A percentile compares a stretch with the other conserved stretches of the same genome.
Conservation (phyloP, 2,113 vertebrate genomes). For the Rhabdornis inornatus region DNA sequence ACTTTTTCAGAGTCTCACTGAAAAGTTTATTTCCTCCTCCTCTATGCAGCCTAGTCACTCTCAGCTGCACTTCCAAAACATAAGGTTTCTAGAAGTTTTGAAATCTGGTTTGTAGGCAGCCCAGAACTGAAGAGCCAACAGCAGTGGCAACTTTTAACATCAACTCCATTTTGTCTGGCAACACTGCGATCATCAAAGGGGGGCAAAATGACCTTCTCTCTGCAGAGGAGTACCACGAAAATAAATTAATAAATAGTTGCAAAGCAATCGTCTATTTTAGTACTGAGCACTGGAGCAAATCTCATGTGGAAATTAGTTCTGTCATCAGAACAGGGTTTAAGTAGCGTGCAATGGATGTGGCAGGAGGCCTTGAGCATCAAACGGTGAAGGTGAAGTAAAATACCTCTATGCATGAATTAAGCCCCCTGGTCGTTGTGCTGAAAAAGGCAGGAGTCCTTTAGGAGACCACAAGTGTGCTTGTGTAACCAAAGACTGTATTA, state of each 20-base stretch:
- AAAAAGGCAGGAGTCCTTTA: neutral
- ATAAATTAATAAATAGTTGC: neutral
- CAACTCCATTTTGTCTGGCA: neutral
- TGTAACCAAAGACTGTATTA: neutral
- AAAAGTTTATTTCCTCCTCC: neutral
- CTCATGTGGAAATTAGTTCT: conserved; percentile 22
- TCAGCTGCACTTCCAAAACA: neutral
- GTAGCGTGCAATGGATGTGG: neutral
- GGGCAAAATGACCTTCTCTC: neutral
- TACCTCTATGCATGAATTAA: neutral
- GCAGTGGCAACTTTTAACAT: neutral
- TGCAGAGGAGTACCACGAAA: neutral
- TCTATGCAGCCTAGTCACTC: neutral
- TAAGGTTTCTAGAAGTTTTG: neutral
- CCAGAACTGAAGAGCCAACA: neutral
- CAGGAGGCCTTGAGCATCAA: neutral
- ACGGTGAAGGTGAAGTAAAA: neutral
- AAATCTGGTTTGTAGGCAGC: neutral
- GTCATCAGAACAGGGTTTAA: conserved; percentile 11
- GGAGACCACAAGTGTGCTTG: neutral
- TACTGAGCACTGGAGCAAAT: neutral
- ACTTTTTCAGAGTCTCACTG: neutral
- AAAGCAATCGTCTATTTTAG: neutral
- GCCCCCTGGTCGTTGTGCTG: accelerated
- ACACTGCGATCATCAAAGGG: neutral